phyloP scores from a whole-genome alignment of 2,888 invertebrate species.

The Eumerus sabulonum region DNA sequence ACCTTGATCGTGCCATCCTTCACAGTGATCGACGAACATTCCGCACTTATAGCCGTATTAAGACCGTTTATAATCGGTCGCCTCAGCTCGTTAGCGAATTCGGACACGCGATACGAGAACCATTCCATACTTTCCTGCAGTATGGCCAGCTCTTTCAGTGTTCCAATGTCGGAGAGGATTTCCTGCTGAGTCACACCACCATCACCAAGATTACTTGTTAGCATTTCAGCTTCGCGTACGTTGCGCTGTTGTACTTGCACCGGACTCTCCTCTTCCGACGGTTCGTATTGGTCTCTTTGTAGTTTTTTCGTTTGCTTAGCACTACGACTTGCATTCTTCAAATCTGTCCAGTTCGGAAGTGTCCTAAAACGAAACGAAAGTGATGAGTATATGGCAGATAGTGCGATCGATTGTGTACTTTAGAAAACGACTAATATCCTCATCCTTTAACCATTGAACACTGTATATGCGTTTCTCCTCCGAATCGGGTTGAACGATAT shows the following conservation, averaged over 20 bases:
- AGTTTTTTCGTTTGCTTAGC: slow-evolving; percentile 74
- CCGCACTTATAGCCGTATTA: slow-evolving; percentile 71
- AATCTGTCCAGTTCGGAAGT: slow-evolving; percentile 88
- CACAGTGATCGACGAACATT: slow-evolving; percentile 77
- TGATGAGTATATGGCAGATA: background rate
- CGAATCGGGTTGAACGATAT: slow-evolving; percentile 87
- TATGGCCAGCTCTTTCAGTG: slow-evolving; percentile 91
- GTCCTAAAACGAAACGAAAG: slow-evolving; percentile 80
- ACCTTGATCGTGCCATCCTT: slow-evolving; percentile 83
- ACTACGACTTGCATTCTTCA: slow-evolving; percentile 79
- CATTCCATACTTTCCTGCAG: slow-evolving; percentile 96
- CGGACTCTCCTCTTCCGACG: slow-evolving; percentile 87
- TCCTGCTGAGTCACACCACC: slow-evolving; percentile 91
- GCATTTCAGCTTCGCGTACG: slow-evolving; percentile 93
- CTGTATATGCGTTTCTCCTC: slow-evolving; percentile 90
- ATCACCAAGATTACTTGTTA: slow-evolving; percentile 94
- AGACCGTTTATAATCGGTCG: slow-evolving; percentile 79
- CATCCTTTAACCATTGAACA: slow-evolving; percentile 95
- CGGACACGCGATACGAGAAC: slow-evolving; percentile 85
- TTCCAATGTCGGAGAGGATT: slow-evolving; percentile 90
- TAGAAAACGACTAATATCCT: slow-evolving; percentile 95
- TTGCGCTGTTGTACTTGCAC: slow-evolving; percentile 89
- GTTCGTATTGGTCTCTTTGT: slow-evolving; percentile 78
- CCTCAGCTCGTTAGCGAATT: slow-evolving; percentile 81
- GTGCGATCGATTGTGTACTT: slow-evolving; percentile 81